Percentiles rank a stretch among this genome's conserved stretches.
These are phyloP conservation scores for Marmota flaviventris DNA, from an alignment of 2,113 vertebrate species.

Conservation along the genomic window DNA sequence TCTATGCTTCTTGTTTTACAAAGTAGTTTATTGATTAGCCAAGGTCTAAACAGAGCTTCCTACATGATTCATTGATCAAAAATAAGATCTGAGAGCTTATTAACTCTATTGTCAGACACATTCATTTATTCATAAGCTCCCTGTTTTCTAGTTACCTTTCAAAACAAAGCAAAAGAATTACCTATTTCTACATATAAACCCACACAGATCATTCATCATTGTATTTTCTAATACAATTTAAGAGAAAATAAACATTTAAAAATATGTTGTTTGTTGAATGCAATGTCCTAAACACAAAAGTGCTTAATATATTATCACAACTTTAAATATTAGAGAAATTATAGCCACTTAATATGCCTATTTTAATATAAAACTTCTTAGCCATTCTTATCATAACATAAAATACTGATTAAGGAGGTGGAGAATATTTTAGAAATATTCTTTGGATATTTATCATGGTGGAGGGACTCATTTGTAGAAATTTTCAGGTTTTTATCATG, in stretches of 20 bases:
- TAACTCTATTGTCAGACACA: conserved; percentile 82
- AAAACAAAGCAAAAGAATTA: neutral
- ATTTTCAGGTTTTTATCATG: neutral
- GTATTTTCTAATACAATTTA: neutral
- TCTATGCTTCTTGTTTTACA: conserved; percentile 85
- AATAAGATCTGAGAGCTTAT: conserved; percentile 85
- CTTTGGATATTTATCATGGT: neutral
- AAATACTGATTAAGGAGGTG: neutral
- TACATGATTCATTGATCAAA: conserved; percentile 86
- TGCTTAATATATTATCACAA: neutral
- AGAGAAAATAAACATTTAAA: neutral
- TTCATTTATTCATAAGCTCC: conserved; percentile 84
- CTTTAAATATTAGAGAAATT: conserved; percentile 4
- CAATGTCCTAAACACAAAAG: neutral
- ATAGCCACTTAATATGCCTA: neutral
- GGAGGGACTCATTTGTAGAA: neutral
- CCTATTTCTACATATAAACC: neutral
- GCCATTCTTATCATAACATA: neutral
- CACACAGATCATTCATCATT: neutral
- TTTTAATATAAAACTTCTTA: neutral
- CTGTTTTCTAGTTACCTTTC: neutral
- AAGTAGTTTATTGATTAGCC: conserved; percentile 87
- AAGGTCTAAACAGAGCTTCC: conserved; percentile 85
- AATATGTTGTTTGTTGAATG: neutral
- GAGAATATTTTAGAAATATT: neutral